Evolutionary conservation across 2,888 invertebrate species (phyloP).

Genomic region (Serripes groenlandicus): DNA sequence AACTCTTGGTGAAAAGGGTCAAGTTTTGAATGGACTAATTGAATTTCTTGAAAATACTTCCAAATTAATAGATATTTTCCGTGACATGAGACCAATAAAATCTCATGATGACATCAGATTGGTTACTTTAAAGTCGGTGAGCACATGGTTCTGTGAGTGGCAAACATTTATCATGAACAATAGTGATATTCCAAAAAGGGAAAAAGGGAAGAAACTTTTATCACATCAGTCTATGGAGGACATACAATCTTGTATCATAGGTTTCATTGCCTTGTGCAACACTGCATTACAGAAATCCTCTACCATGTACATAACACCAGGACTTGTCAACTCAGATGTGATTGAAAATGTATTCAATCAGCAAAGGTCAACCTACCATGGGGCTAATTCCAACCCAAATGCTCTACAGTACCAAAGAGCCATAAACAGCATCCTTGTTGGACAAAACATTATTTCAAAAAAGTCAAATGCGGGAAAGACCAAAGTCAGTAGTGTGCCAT

Average conservation of each 20-base stretch:
- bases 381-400: constrained; percentile 32
- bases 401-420: constrained; percentile 19
- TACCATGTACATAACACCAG: constrained; percentile 26
- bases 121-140: constrained; percentile 1
- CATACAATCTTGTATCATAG: constrained; percentile 6
- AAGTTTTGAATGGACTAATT: constrained; percentile 32
- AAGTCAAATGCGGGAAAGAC: constrained; percentile 35
- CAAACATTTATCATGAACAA: not conserved
- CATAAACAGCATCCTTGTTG: constrained; percentile 30
- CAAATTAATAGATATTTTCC: constrained; percentile 28
- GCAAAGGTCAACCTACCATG: constrained; percentile 19
- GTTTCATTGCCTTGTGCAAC: constrained; percentile 2
- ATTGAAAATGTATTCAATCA: constrained; percentile 29
- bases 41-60: constrained; percentile 43
- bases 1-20: constrained; percentile 34
- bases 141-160: constrained; percentile 30
- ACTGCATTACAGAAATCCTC: not conserved
- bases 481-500: too few species aligned
- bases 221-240: constrained; percentile 22
- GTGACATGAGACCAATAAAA: constrained; percentile 13
- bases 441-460: constrained; percentile 15
- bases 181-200: too few species aligned
- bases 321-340: constrained; percentile 33
- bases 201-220: not conserved
- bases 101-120: constrained; percentile 11